These are phyloP conservation scores for Chloroceryle aenea DNA, from an alignment of 2,113 vertebrate species.

Conservation along the genomic window DNA sequence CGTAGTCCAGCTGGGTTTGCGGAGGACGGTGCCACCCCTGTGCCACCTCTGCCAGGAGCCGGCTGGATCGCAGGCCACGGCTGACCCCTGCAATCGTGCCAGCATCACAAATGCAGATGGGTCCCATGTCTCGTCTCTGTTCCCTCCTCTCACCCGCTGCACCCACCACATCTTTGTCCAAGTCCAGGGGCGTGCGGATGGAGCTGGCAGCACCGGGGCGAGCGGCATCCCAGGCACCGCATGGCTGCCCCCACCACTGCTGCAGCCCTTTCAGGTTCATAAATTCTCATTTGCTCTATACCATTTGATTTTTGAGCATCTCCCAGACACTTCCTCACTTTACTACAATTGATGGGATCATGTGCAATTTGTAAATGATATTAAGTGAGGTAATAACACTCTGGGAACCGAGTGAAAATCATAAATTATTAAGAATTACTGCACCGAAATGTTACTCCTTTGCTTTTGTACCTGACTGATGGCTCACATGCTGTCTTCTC, in stretches of 20 bases:
- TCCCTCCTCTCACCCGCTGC: neutral
- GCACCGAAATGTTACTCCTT: conserved; percentile 33
- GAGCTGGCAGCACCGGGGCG: neutral
- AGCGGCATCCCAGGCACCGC: neutral
- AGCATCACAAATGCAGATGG: fast-evolving
- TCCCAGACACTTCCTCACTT: conserved; percentile 72
- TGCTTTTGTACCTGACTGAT: conserved; percentile 54
- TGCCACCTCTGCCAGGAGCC: neutral
- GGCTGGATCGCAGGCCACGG: neutral
- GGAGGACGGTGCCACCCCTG: neutral
- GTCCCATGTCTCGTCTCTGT: neutral
- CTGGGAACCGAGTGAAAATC: conserved; percentile 56
- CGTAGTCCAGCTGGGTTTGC: neutral
- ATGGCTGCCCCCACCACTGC: fast-evolving
- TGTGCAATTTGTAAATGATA: conserved; percentile 73
- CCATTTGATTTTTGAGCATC: conserved; percentile 47
- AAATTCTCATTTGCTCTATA: conserved; percentile 52
- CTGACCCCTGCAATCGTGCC: neutral
- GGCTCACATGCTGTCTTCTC: conserved; percentile 4
- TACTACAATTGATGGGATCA: conserved; percentile 69
- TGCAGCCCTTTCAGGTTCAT: neutral
- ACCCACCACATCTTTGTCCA: fast-evolving
- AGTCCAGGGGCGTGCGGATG: fast-evolving
- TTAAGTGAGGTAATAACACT: conserved; percentile 73
- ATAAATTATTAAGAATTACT: conserved; percentile 71